A percentile compares a stretch with the other conserved stretches of the same genome.
These are phyloP conservation scores for Pseudomyrmex sp. DNA, from an alignment of 1,140 invertebrate species.

Conservation along the genomic window DNA sequence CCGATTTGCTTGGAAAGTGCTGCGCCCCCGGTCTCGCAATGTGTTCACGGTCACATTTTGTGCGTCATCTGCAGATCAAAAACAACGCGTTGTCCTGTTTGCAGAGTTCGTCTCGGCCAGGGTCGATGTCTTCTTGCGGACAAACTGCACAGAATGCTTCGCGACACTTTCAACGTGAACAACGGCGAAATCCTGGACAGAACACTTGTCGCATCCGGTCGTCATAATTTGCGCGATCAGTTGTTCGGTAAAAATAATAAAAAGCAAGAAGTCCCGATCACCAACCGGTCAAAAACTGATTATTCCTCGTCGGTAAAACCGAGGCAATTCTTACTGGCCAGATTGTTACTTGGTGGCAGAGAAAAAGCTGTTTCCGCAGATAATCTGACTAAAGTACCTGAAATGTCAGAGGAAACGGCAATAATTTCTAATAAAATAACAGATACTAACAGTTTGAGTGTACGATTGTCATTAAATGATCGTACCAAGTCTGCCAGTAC, in stretches of 20 bases:
- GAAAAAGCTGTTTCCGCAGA: conserved; percentile 80
- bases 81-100: conserved; percentile 87
- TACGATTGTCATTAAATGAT: conserved; percentile 71
- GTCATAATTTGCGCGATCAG: conserved; percentile 75
- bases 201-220: not conserved
- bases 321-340: conserved; percentile 52
- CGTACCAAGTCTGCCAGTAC: conserved; percentile 82
- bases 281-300: not conserved
- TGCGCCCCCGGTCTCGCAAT: conserved; percentile 87
- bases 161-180: conserved; percentile 73
- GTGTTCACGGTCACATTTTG: conserved; percentile 88
- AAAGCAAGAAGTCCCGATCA: not conserved
- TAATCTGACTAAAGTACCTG: conserved; percentile 73
- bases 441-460: conserved; percentile 61
- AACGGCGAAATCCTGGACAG: conserved; percentile 3
- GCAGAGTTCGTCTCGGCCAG: conserved; percentile 85
- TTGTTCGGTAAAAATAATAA: conserved; percentile 78
- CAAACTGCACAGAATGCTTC: conserved; percentile 83
- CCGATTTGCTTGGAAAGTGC: conserved; percentile 87
- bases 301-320: conserved; percentile 21
- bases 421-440: not conserved
- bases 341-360: conserved; percentile 67
- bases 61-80: conserved; percentile 87
- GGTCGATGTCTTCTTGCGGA: conserved; percentile 87
- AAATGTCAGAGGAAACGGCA: conserved; percentile 6